Evolutionary conservation across 2,797 vertebrate species (phyloP).

Genomic region (Sorex maritimensis): DNA sequence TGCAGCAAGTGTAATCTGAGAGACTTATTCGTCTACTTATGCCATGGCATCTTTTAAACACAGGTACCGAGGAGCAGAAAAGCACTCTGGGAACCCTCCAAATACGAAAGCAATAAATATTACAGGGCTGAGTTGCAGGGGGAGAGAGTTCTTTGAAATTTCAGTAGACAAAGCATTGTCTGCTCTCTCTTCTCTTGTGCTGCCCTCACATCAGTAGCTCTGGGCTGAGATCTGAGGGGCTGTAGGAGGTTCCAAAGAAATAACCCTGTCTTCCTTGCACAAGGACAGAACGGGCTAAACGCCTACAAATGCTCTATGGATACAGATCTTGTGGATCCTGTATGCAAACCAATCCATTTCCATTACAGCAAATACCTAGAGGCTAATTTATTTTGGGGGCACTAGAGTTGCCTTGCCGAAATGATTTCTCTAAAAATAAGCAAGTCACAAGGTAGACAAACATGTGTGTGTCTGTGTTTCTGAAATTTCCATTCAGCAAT

Average conservation of each 20-base stretch:
- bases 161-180: constrained; percentile 6
- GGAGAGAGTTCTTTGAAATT: constrained; percentile 57
- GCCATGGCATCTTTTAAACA: constrained; percentile 56
- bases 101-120: constrained; percentile 60
- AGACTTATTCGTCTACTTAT: constrained; percentile 57
- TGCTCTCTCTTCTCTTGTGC: neutral
- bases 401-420: constrained; percentile 3
- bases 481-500: constrained; percentile 56
- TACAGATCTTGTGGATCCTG: constrained; percentile 48
- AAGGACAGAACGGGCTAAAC: constrained; percentile 42
- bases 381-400: constrained; percentile 2
- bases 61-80: constrained; percentile 48
- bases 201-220: constrained; percentile 43
- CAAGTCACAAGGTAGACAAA: constrained; percentile 51
- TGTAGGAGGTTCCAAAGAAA: constrained; percentile 48
- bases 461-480: neutral
- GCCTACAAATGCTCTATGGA: constrained; percentile 2
- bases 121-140: neutral
- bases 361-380: constrained; percentile 74
- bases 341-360: constrained; percentile 79
- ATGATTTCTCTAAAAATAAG: constrained; percentile 58
- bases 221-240: neutral
- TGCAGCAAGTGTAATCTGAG: constrained; percentile 57
- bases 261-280: constrained; percentile 42
- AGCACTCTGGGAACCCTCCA: constrained; percentile 46